phyloP scores from a whole-genome alignment of 2,888 invertebrate genomes.

The Electrophaes corylata region DNA sequence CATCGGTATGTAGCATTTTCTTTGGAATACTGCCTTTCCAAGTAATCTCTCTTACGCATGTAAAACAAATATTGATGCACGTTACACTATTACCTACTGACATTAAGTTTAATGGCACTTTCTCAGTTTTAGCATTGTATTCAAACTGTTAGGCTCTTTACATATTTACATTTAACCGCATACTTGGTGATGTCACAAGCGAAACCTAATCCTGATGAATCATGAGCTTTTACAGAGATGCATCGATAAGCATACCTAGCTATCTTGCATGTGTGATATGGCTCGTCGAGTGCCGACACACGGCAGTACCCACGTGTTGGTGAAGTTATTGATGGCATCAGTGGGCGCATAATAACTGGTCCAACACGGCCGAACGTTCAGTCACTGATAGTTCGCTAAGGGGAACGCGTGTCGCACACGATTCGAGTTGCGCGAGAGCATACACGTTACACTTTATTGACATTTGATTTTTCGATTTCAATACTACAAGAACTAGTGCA shows the following conservation, averaged over 20 bases:
- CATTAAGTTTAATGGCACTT: not conserved
- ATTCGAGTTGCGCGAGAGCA: slow-evolving; percentile 68
- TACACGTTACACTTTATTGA: slow-evolving; percentile 61
- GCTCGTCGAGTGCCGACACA: slow-evolving; percentile 46
- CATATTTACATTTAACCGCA: slow-evolving; percentile 63
- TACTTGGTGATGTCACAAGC: slow-evolving; percentile 74
- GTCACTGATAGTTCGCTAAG: slow-evolving; percentile 75
- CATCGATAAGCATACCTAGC: slow-evolving; percentile 69
- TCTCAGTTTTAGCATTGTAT: slow-evolving; percentile 11
- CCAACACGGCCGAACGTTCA: slow-evolving; percentile 69
- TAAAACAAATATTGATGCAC: slow-evolving; percentile 49
- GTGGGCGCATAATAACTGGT: slow-evolving; percentile 83
- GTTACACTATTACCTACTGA: slow-evolving; percentile 3
- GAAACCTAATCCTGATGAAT: slow-evolving; percentile 78
- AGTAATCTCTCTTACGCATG: slow-evolving; percentile 50
- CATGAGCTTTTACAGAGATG: slow-evolving; percentile 79
- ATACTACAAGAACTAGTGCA: slow-evolving; percentile 58
- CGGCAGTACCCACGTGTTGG: slow-evolving; percentile 74
- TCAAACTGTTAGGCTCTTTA: slow-evolving; percentile 29
- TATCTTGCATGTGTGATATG: slow-evolving; percentile 67
- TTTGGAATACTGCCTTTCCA: slow-evolving; percentile 50
- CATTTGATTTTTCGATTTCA: slow-evolving; percentile 50
- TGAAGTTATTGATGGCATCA: slow-evolving; percentile 74
- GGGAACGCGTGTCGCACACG: slow-evolving; percentile 69
- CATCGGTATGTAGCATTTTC: slow-evolving; percentile 45